Evolutionary conservation across 1,140 invertebrate genomes (phyloP).

Genomic region (Drosophila lowei): DNA sequence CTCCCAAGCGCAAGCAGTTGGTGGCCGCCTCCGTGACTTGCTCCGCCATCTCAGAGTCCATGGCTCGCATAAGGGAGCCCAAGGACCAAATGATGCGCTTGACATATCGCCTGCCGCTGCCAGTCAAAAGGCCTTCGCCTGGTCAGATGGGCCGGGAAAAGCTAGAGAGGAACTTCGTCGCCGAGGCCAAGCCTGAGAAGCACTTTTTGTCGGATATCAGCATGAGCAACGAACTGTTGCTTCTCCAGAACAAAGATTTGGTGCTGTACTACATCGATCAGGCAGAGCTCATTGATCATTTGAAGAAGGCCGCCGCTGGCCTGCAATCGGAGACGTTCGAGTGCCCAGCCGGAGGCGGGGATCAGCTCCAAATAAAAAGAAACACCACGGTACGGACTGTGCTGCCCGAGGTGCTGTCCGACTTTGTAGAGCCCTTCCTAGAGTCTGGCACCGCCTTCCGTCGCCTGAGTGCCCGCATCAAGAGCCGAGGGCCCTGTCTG

Average conservation of each 20-base stretch:
- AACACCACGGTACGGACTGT: slow-evolving; percentile 51
- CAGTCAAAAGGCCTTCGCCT: background rate
- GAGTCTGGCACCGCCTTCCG: slow-evolving; percentile 62
- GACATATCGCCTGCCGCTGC: slow-evolving; percentile 2
- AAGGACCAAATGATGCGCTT: background rate
- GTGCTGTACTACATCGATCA: slow-evolving; percentile 24
- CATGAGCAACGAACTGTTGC: slow-evolving; percentile 40
- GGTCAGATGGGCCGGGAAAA: background rate
- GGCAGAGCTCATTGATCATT: slow-evolving; percentile 32
- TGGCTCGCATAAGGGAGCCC: slow-evolving; percentile 27
- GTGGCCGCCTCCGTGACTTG: background rate
- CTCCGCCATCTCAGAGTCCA: slow-evolving; percentile 12
- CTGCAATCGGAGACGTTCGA: slow-evolving; percentile 84
- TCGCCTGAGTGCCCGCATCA: slow-evolving; percentile 36
- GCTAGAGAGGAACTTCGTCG: background rate
- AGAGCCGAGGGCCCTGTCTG: background rate
- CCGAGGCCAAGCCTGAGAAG: slow-evolving; percentile 14
- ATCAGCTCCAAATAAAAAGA: slow-evolving; percentile 24
- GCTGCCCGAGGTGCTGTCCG: slow-evolving; percentile 52
- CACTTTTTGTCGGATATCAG: slow-evolving; percentile 42
- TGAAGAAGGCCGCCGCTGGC: slow-evolving; percentile 75
- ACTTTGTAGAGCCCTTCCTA: slow-evolving; percentile 60
- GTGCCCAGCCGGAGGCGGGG: slow-evolving; percentile 14
- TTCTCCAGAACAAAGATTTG: slow-evolving; percentile 2
- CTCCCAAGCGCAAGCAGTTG: background rate